Percentiles rank a stretch among this genome's conserved stretches.
These are phyloP conservation scores for Tryphoninae sp. DNA, from an alignment of 2,888 invertebrate species.

Conservation along the genomic window DNA sequence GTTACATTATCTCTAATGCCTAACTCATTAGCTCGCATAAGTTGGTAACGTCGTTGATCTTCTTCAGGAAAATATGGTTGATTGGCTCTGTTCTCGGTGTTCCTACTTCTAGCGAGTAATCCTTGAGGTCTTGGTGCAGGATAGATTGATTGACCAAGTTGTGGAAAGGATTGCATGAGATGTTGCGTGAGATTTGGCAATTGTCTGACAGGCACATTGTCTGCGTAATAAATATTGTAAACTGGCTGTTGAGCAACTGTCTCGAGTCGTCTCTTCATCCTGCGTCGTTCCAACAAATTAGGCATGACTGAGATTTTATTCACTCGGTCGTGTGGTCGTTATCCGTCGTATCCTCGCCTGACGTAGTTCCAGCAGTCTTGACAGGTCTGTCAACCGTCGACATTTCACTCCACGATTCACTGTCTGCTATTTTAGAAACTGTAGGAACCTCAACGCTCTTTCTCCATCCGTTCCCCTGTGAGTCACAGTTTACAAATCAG, in stretches of 20 bases:
- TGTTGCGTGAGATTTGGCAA: constrained; percentile 55
- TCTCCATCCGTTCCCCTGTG: constrained; percentile 47
- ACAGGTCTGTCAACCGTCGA: constrained; percentile 48
- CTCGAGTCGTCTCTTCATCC: constrained; percentile 60
- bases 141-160: constrained; percentile 30
- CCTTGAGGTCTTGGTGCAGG: neutral
- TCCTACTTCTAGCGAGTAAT: neutral
- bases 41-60: constrained; percentile 46
- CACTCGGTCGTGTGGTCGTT: constrained; percentile 67
- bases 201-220: constrained; percentile 54
- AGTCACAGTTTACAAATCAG: constrained; percentile 9
- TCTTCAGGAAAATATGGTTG: constrained; percentile 56
- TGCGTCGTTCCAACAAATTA: constrained; percentile 63
- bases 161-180: constrained; percentile 56
- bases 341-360: constrained; percentile 67
- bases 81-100: neutral
- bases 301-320: constrained; percentile 56
- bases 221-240: constrained; percentile 65
- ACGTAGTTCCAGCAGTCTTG: constrained; percentile 49
- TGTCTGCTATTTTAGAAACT: constrained; percentile 41
- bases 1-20: neutral
- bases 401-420: constrained; percentile 62
- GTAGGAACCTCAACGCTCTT: neutral
- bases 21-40: constrained; percentile 11
- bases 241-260: constrained; percentile 48